Conservation (phyloP, 2,113 vertebrate genomes). For the Ardeotis arabs region DNA sequence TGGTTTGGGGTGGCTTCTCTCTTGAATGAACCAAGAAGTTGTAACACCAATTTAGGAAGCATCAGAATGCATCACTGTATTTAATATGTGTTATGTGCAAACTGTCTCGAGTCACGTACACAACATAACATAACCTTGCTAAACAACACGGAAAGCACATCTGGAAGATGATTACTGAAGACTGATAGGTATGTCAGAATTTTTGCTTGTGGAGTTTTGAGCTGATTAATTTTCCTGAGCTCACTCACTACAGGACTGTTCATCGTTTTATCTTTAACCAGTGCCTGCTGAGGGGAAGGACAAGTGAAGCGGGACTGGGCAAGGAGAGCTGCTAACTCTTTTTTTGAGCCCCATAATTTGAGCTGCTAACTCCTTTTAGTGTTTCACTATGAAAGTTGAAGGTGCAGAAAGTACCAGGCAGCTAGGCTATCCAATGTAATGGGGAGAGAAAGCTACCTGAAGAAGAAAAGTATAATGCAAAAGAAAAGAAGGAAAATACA, state of each 20-base stretch:
- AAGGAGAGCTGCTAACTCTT: neutral
- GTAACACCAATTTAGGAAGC: neutral
- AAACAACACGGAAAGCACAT: neutral
- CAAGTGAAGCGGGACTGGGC: neutral
- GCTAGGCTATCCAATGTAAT: neutral
- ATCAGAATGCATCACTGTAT: neutral
- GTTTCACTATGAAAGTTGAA: neutral
- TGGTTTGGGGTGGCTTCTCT: neutral
- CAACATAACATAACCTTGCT: neutral
- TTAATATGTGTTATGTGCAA: neutral
- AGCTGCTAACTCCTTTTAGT: neutral
- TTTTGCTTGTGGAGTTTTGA: neutral
- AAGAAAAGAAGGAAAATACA: neutral
- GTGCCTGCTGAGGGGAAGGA: neutral
- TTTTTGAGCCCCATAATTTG: neutral
- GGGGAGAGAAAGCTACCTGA: neutral
- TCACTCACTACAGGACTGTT: neutral
- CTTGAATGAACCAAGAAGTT: neutral
- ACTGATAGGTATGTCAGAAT: neutral
- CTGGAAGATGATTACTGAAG: neutral
- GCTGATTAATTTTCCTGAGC: neutral
- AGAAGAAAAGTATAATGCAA: neutral
- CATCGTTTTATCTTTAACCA: neutral
- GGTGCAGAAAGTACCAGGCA: neutral
- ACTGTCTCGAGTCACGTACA: neutral